Evolutionary conservation across 2,888 invertebrate genomes (phyloP), one percentile per base, ranked within the genome.

Genomic region (Leptinotarsa tumamoca): DNA sequence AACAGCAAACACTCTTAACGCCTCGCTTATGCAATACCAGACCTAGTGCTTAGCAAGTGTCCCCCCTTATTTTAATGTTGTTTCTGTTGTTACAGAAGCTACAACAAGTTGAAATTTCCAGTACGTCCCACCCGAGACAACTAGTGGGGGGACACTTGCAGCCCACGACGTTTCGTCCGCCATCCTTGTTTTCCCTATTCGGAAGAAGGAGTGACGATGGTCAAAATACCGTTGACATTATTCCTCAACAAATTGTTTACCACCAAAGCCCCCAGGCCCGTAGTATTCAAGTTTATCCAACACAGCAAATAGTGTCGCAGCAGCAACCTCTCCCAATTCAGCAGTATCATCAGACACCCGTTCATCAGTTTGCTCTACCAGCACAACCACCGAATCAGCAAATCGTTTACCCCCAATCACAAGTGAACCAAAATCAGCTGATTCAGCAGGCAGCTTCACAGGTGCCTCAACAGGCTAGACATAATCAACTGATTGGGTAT

Each of bases 131-230:
- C 76, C 81, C 84, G 80, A 83, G 84, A 80, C 84, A 84, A 80
- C 82, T 85, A 82, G 83, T 87, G 79, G 88, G 87, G 87, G 86
- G 86, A 83, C 83, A 86, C 81, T 84, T 88, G 82, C 87, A 87
- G 83, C 85, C 89, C 51, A 89, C 89, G 71, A 89, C 89, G 58
- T 89, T 86, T 83, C 86, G 89, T 68, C 89, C 89, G 72, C 83
- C 81, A 49, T 78, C 79, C 68, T 82, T 82, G 70, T 83, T 82
- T 70, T 71, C 76, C 23, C 69, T 79, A 27, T 73, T 76, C 68
- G 75, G 70, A 17, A 76, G 79, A 71, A 82, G 80, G 66, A 80
- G 68, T 63, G 80, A 82, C 67, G 14, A 58, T 14, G 58, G 58
- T 23, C 21, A 74, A 68, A 75, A 61, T 23, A 17, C 56, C 18